Percentiles rank a stretch among this genome's conserved stretches.
Evolutionary conservation across 2,888 invertebrate species (phyloP).

Genomic region (Steromphala cineraria): DNA sequence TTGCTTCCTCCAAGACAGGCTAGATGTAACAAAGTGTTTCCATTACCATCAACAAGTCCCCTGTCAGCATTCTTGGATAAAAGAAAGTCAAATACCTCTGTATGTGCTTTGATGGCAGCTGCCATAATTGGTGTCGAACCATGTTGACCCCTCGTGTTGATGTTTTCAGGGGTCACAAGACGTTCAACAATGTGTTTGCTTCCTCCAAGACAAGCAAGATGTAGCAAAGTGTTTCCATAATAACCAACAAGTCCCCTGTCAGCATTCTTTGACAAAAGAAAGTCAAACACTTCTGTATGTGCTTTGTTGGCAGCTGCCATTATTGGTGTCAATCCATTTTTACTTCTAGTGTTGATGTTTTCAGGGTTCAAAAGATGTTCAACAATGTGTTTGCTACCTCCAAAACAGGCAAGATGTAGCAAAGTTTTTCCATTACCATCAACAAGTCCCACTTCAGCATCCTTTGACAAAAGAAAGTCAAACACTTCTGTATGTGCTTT

Average conservation of each 20-base stretch:
- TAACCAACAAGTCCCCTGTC: neutral
- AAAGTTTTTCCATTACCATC: neutral
- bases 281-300: neutral
- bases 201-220: neutral
- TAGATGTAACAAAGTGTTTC: too few species aligned
- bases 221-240: neutral
- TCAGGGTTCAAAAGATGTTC: neutral
- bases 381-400: neutral
- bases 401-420: neutral
- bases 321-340: neutral
- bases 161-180: neutral
- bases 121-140: neutral
- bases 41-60: too few species aligned
- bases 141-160: neutral
- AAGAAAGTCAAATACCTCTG: too few species aligned
- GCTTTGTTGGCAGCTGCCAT: neutral
- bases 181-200: neutral
- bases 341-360: neutral
- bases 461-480: neutral
- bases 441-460: neutral
- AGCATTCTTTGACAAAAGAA: neutral
- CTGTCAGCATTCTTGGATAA: too few species aligned
- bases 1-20: too few species aligned
- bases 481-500: neutral
- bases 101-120: too few species aligned